Base-by-base conservation (phyloP, 2,888 invertebrate species). In the Archaeoteleia sp. region DNA sequence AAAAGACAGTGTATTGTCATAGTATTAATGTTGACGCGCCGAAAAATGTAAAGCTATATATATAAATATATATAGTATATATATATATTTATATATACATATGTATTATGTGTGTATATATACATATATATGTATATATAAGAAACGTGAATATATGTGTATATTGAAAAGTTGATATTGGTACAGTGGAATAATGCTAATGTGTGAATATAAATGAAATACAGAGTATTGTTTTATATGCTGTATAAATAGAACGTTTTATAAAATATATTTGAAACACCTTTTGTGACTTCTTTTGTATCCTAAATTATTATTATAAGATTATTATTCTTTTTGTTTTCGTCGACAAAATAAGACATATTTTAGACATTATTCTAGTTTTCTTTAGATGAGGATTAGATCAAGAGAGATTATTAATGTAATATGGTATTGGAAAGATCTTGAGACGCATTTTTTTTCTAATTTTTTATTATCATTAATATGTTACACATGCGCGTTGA, bases 201-300 rank as follows among this genome's bases (percentile, higher is more conserved):
- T 78, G 82, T 84, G 85, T 85, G 85, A 85, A 85, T 85, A 85
- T 83, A 80, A 81, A 81, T 82, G 74, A 82, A 75, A 84, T 81
- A 82, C 80, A 85, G 84, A 85, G 82, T 85, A 85, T 85, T 85
- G 85, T 85, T 85, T 85, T 85, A 85, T 85, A 85, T 85, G 82
- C 84, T 84, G 85, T 85, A 85, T 82, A 84, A 83, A 84, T 83
- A 84, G 82, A 75, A 83, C 76, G 78, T 85, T 85, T 85, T 85
- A 82, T 85, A 85, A 84, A 85, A 84, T 84, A 85, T 82, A 83
- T 83, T 82, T 82, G 79, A 84, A 83, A 83, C 70, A 79, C 27
- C 65, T 70, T 60, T 54, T 51, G 53, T 73, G 66, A 37, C 48
- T 70, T 65, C 69, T 43, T 53, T 70, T 74, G 49, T 15, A 10